phyloP scores from a whole-genome alignment of 2,888 invertebrate genomes.

The Rambutsinella grinnellia region DNA sequence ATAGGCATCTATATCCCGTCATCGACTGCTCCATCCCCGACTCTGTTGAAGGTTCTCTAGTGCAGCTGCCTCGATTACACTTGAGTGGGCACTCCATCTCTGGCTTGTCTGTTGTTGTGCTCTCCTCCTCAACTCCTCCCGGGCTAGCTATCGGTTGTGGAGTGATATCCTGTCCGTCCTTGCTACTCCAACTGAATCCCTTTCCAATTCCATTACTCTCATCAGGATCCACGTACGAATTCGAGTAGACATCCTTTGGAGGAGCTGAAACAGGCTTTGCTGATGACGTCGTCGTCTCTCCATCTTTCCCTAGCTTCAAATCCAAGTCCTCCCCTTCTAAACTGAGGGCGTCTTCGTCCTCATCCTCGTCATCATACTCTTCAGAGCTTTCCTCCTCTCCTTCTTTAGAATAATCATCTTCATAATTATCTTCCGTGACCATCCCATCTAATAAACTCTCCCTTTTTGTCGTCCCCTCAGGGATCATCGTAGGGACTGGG shows the following conservation, averaged over 20 bases:
- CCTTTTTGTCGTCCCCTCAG: constrained; percentile 1
- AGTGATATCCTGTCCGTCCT: constrained; percentile 26
- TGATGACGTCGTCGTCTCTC: constrained; percentile 9
- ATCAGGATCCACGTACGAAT: constrained; percentile 34
- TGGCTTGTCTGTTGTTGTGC: constrained; percentile 29
- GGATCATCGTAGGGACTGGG: constrained; percentile 21
- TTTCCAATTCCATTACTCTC: neutral
- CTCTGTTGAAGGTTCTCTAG: constrained; percentile 45
- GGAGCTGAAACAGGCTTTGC: constrained; percentile 17
- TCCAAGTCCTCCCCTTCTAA: constrained; percentile 42
- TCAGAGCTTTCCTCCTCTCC: constrained; percentile 43
- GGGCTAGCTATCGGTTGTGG: too few relatives aligned
- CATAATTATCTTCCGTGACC: constrained; percentile 24
- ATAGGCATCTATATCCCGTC: constrained; percentile 62
- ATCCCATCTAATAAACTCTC: constrained; percentile 23
- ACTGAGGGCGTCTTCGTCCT: too few relatives aligned
- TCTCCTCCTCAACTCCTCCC: neutral
- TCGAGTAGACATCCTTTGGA: constrained; percentile 41
- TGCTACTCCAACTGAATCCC: constrained; percentile 20
- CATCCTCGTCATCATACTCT: constrained; percentile 41
- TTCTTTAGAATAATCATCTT: constrained; percentile 44
- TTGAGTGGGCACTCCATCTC: constrained; percentile 54
- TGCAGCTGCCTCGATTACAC: constrained; percentile 57
- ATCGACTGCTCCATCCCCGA: constrained; percentile 46
- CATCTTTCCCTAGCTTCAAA: constrained; percentile 1